Conservation (phyloP, 2,797 vertebrate species). For the Carcharodon carcharias region DNA sequence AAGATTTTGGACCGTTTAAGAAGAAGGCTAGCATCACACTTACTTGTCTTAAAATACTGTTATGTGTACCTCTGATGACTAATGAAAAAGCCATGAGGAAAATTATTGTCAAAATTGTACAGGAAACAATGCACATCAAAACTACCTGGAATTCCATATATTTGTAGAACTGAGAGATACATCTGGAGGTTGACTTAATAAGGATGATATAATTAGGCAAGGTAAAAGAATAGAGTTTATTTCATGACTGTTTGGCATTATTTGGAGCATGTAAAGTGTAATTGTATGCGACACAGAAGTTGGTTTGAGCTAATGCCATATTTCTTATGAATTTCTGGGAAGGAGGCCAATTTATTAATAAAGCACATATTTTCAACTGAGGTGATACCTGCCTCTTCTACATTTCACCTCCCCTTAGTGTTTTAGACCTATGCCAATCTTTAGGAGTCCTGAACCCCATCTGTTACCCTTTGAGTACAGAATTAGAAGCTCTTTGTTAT, state of each 20-base stretch:
- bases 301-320: neutral
- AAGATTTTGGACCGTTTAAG: neutral
- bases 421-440: neutral
- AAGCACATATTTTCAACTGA: neutral
- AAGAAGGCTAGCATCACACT: neutral
- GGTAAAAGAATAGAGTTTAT: neutral
- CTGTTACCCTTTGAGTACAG: neutral
- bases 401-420: neutral
- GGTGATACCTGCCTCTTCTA: neutral
- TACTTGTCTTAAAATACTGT: neutral
- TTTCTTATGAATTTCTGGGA: neutral
- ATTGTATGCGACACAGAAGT: neutral
- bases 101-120: neutral
- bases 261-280: neutral
- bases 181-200: neutral
- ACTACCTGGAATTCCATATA: neutral
- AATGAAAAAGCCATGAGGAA: neutral
- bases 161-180: neutral
- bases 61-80: neutral
- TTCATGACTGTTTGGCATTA: neutral
- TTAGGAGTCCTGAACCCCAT: neutral
- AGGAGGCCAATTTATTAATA: neutral
- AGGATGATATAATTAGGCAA: neutral
- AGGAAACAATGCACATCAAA: neutral
- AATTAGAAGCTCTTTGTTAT: neutral